Conservation (phyloP, 2,888 invertebrate genomes). For the Amphipyra tragopoginis region DNA sequence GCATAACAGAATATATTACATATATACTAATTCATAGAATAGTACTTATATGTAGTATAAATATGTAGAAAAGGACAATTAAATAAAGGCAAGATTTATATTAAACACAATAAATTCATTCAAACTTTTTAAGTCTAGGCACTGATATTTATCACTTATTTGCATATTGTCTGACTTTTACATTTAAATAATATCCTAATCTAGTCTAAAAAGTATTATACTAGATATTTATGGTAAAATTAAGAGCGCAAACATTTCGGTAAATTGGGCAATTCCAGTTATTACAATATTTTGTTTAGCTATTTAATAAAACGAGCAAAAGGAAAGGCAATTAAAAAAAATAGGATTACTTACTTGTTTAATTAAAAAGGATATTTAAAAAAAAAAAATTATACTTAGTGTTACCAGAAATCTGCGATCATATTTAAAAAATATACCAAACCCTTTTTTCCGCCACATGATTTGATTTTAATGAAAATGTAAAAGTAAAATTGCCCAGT, state of each 20-base stretch:
- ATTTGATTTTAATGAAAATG: background rate
- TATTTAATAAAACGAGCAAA: no score
- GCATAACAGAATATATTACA: conserved; percentile 34
- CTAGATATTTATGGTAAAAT: conserved; percentile 16
- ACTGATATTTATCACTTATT: conserved; percentile 49
- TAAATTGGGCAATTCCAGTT: conserved; percentile 20
- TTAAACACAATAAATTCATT: conserved; percentile 35
- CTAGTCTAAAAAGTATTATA: conserved; percentile 10
- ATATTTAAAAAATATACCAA: no score
- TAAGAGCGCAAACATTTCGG: conserved; percentile 3
- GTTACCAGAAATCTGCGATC: no score
- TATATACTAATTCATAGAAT: conserved; percentile 46
- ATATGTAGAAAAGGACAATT: conserved; percentile 14
- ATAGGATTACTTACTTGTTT: no score
- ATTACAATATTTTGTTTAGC: background rate
- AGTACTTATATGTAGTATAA: conserved; percentile 44
- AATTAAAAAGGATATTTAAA: no score
- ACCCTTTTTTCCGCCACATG: no score
- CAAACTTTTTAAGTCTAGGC: conserved; percentile 38
- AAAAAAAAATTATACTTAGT: no score
- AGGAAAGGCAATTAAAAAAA: no score
- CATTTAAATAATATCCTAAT: conserved; percentile 33
- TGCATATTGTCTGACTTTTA: conserved; percentile 48
- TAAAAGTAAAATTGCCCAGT: conserved; percentile 28
- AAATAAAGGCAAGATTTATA: conserved; percentile 48